phyloP scores from a whole-genome alignment of 2,888 invertebrate genomes.

The Sinelater perroti region DNA sequence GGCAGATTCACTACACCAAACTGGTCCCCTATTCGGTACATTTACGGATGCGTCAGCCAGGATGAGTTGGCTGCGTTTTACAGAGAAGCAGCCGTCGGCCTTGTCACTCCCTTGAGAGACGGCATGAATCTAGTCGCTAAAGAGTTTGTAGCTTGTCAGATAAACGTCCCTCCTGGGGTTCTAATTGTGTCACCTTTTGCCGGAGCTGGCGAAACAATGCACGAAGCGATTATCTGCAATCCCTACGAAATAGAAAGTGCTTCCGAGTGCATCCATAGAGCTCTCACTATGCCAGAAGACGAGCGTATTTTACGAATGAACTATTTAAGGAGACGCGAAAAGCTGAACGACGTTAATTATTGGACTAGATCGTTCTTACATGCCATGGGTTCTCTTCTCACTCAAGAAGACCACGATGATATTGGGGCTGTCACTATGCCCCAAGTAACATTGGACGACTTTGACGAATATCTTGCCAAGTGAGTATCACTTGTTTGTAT shows the following conservation, averaged over 20 bases:
- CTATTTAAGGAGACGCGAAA: conserved; percentile 80
- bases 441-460: conserved; percentile 89
- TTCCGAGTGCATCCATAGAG: conserved; percentile 87
- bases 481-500: conserved; percentile 61
- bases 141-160: conserved; percentile 92
- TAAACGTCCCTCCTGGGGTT: conserved; percentile 83
- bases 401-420: conserved; percentile 80
- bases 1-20: conserved; percentile 89
- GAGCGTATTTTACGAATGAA: conserved; percentile 88
- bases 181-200: conserved; percentile 90
- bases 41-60: conserved; percentile 88
- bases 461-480: conserved; percentile 88
- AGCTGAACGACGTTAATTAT: conserved; percentile 83
- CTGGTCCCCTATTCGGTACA: conserved; percentile 91
- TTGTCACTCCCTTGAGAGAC: conserved; percentile 87
- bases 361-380: conserved; percentile 91
- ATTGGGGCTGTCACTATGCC: conserved; percentile 87
- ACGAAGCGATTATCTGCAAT: conserved; percentile 88
- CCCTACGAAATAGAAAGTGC: conserved; percentile 89
- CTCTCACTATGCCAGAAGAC: conserved; percentile 90
- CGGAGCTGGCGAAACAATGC: conserved; percentile 94
- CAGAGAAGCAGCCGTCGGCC: conserved; percentile 84
- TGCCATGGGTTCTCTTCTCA: conserved; percentile 80
- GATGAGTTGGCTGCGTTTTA: conserved; percentile 88
- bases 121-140: conserved; percentile 94